Conservation (phyloP, 1,140 invertebrate species). For the Leptoteleia sp. region DNA sequence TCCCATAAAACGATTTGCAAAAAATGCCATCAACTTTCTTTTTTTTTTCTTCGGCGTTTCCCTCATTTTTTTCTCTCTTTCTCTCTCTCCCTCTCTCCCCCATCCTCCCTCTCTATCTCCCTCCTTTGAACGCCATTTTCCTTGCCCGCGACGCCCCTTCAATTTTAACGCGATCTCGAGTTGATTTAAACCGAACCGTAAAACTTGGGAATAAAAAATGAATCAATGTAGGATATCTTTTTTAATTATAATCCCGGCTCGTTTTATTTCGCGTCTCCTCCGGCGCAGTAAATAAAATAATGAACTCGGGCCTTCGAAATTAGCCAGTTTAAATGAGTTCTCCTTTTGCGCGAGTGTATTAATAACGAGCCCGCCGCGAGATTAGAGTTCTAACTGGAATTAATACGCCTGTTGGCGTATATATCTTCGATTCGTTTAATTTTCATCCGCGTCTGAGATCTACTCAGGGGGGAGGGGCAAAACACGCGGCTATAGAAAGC, state of each 20-base stretch:
- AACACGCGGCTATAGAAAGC: constrained; percentile 19
- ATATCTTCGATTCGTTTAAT: constrained; percentile 53
- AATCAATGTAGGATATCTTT: neutral
- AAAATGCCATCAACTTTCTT: constrained; percentile 36
- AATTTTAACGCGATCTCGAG: constrained; percentile 13
- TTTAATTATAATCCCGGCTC: constrained; percentile 10
- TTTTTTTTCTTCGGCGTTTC: constrained; percentile 4
- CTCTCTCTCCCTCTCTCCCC: too few relatives aligned
- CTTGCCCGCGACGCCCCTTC: constrained; percentile 3
- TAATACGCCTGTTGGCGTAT: constrained; percentile 44
- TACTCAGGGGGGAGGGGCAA: constrained; percentile 28
- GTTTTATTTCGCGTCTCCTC: too few relatives aligned
- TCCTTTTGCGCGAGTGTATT: constrained; percentile 38
- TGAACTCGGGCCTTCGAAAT: constrained; percentile 30
- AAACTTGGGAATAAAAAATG: constrained; percentile 12
- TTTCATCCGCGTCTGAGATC: constrained; percentile 45
- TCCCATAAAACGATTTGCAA: constrained; percentile 46
- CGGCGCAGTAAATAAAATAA: constrained; percentile 41
- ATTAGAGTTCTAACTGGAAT: constrained; percentile 47
- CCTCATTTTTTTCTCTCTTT: too few relatives aligned
- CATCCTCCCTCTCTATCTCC: too few relatives aligned
- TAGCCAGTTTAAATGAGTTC: constrained; percentile 36
- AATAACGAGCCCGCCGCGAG: constrained; percentile 48
- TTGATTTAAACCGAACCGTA: constrained; percentile 29
- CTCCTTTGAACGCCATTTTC: neutral